Evolutionary conservation across 1,140 invertebrate genomes (phyloP).

Genomic region (Halictus rubicundus): DNA sequence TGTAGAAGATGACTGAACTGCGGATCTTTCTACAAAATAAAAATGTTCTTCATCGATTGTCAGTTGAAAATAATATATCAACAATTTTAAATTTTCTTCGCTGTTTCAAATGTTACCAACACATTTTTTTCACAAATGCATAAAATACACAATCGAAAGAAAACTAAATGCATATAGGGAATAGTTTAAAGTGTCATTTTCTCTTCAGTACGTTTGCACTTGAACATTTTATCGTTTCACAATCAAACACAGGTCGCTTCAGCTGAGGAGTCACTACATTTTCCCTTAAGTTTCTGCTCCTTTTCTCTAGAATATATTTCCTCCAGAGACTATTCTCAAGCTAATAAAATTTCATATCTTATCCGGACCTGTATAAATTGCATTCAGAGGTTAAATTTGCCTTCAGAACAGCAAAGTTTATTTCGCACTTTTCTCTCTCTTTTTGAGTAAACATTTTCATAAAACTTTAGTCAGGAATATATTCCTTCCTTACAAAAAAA

Average conservation of each 20-base stretch:
- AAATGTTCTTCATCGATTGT: too few species aligned
- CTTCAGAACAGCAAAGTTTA: not conserved
- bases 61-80: too few species aligned
- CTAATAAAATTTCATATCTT: conserved; percentile 25
- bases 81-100: too few species aligned
- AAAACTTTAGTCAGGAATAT: too few species aligned
- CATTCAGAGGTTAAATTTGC: not conserved
- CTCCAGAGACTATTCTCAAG: not conserved
- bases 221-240: conserved; percentile 11
- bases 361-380: not conserved
- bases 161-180: too few species aligned
- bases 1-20: too few species aligned
- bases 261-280: not conserved
- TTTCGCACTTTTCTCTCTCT: not conserved
- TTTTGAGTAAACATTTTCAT: not conserved
- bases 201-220: not conserved
- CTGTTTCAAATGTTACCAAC: too few species aligned
- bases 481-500: too few species aligned
- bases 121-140: too few species aligned
- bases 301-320: not conserved
- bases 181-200: too few species aligned
- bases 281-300: not conserved
- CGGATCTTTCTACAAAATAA: too few species aligned
- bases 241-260: not conserved
- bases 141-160: too few species aligned